Evolutionary conservation across 2,888 invertebrate genomes (phyloP).

Genomic region (Incurvaria masculella): DNA sequence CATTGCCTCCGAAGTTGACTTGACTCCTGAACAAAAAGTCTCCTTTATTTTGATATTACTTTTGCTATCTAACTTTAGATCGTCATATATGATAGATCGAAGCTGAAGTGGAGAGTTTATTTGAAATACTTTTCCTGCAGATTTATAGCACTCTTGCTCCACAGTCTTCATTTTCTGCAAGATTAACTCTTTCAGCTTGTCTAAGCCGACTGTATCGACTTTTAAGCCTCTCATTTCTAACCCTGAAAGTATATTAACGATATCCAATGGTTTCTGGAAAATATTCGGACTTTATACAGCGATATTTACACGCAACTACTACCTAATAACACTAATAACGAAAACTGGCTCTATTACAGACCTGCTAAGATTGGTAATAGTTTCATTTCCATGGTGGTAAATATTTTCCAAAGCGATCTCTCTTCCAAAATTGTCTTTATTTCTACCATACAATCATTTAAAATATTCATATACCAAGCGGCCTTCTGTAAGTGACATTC

Average conservation of each 20-base stretch:
- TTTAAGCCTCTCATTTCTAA: conserved; percentile 41
- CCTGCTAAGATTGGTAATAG: conserved; percentile 42
- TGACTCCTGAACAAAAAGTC: conserved; percentile 33
- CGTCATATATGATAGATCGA: conserved; percentile 40
- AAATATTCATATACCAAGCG: conserved; percentile 29
- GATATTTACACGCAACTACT: no score
- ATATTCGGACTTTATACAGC: neutral
- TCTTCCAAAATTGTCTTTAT: conserved; percentile 23
- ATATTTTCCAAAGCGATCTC: conserved; percentile 36
- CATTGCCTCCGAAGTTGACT: conserved; percentile 46
- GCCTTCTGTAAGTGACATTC: conserved; percentile 30
- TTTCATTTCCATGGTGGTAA: conserved; percentile 42
- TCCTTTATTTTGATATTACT: conserved; percentile 33
- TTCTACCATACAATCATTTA: conserved; percentile 24
- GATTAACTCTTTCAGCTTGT: conserved; percentile 31
- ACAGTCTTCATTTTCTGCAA: conserved; percentile 25
- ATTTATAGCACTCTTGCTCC: conserved; percentile 34
- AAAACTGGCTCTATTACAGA: conserved; percentile 19
- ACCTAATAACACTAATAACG: no score
- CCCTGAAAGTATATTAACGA: no score
- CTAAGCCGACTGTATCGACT: conserved; percentile 31
- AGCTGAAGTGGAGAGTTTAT: conserved; percentile 41
- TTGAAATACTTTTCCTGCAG: conserved; percentile 38
- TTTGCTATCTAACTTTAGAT: conserved; percentile 37
- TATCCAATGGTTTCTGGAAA: neutral